Base-by-base conservation (phyloP, 2,797 vertebrate genomes). In the Takifugu rubripes region DNA sequence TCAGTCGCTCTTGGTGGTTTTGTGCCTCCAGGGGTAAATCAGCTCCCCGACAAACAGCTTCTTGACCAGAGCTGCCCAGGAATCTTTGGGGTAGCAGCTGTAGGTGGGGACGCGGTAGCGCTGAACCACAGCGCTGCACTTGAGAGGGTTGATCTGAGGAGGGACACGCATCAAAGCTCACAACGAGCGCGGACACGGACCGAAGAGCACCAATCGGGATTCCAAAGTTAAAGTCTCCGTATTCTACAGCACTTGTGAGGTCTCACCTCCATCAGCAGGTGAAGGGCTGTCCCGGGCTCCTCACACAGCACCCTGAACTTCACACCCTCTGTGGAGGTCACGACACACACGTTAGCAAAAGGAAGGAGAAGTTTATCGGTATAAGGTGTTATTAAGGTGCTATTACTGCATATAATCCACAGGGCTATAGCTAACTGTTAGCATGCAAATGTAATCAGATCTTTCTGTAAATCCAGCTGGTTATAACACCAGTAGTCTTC, bases 21-120 rank as follows among this genome's bases (percentile, higher is more conserved):
- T 95, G 78, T 93, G 94, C 64, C 88, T 96, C 97, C 96, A 99
- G 54, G 97, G 97, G 74, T 97, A 98, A 79, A 99, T 90, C 42
- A 99, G 92, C 83, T 98, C 94, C 46, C 96, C 97, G 0, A 96
- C 86, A 75, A 98, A 96, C 57, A 98, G 92, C 64, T 97, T 98
- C 85, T 93, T 93, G 82, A 92, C 91, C 77, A 99, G 88, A 0
- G 92, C 90, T 0, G 65, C 68, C 97, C 96, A 98, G 8, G 96
- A 96, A 83, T 97, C 94, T 79, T 82, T 93, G 29, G 96, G 96
- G 81, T 93, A 95, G 67, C 94, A 95, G 87, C 93, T 94, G 81
- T 92, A 94, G 15, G 93, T 94, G 16, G 93, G 93, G 11, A 93
- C 92, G 49, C 93, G 92, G 86, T 98, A 99, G 0, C 74, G 91